Evolutionary conservation across 2,113 vertebrate genomes (phyloP), one percentile per base, ranked within the genome.

Genomic region (Clarias batrachus): DNA sequence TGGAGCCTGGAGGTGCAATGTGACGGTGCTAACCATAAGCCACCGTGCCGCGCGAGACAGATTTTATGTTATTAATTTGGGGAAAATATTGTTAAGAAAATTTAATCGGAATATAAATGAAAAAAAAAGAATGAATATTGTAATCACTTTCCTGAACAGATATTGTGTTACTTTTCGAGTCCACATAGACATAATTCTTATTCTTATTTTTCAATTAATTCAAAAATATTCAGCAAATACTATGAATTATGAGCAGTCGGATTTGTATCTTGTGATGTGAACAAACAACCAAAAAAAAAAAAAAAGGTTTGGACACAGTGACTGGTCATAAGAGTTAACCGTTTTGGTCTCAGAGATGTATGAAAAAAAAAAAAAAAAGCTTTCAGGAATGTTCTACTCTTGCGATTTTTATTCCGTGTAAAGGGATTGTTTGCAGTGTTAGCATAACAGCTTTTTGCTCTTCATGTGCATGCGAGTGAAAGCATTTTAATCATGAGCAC

Each of bases 401-500:
- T 52, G 9, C 21, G 37, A 1, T 41, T 25, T 81, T 82, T 19
- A 59, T 73, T n/a, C 77, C 73, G 57, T 41, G 52, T 30, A 21
- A 41, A 82, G 59, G 81, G 27, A 57, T 66, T 87, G 62, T 81
- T 88, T 70, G 59, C 54, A 23, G 23, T 25, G 59, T 65, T 54
- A 57, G 37, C 16, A 10, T 59, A 59, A 37, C 76, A 11, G 56
- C 19, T 37, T 80, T 60, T 60, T 17, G 60, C 71, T n/a, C 27
- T 60, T 68, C 17, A 56, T 73, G 76, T 73, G 48, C 19, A 48
- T 60, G 62, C 48, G 81, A 70, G 57, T 73, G 9, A 19, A 56
- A 71, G 81, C n/a, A 25, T 87, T 90, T 66, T 65, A 87, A 78
- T 85, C 71, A 88, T 82, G 54, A 88, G 81, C 52, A 17, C 65